Evolutionary conservation across 2,797 vertebrate genomes (phyloP).

Genomic region (Oreochromis mossambicus): DNA sequence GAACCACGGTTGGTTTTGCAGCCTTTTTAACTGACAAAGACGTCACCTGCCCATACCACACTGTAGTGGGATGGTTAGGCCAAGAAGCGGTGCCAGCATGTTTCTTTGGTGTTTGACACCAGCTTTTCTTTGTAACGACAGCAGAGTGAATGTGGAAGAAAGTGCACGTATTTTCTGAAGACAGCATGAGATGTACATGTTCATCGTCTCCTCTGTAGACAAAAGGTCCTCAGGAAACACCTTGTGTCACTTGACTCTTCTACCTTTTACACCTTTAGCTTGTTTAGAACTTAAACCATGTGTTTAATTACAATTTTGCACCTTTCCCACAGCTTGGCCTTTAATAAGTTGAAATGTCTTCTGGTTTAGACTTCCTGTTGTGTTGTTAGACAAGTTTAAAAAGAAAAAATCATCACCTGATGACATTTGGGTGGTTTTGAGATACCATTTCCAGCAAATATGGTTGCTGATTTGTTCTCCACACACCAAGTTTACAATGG

Average conservation of each 20-base stretch:
- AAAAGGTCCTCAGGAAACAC: not conserved
- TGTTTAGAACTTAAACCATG: not conserved
- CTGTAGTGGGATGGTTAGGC: rapidly evolving
- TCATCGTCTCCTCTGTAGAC: not conserved
- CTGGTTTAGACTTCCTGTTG: not conserved
- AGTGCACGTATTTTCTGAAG: not conserved
- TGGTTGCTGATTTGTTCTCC: not conserved
- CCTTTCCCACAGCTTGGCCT: not conserved
- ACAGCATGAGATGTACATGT: not conserved
- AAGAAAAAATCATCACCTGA: not conserved
- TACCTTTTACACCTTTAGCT: not conserved
- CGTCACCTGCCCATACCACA: not conserved
- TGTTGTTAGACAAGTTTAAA: not conserved
- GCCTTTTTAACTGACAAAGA: not conserved
- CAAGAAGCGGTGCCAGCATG: not conserved
- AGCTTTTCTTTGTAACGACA: not conserved
- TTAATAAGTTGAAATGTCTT: not conserved
- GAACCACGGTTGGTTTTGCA: not conserved
- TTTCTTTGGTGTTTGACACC: not conserved
- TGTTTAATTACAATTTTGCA: not conserved
- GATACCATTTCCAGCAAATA: not conserved
- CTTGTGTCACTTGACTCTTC: not conserved
- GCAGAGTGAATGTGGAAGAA: not conserved
- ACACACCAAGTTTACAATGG: not conserved
- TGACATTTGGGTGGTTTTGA: not conserved